Conservation (phyloP, 2,113 vertebrate genomes). For the Amphiprion ocellaris region DNA sequence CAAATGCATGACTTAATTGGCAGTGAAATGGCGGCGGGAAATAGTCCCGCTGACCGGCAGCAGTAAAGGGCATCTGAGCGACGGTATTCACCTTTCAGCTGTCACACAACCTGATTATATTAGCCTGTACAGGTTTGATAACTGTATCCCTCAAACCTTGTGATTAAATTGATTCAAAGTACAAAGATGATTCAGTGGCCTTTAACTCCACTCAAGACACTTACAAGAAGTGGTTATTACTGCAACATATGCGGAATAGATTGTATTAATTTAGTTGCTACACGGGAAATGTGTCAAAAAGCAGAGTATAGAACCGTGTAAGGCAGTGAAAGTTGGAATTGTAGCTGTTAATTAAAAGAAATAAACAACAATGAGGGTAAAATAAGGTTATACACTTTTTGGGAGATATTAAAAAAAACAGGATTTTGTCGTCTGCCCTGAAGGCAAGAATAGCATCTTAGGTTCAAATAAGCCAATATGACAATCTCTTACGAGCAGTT, state of each 20-base stretch:
- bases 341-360: no score
- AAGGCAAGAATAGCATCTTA: conserved; percentile 39
- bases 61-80: conserved; percentile 63
- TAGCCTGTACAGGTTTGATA: conserved; percentile 51
- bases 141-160: conserved; percentile 24
- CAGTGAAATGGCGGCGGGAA: conserved; percentile 54
- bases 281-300: neutral
- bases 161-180: conserved; percentile 61
- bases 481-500: conserved; percentile 35
- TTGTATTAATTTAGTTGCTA: conserved; percentile 22
- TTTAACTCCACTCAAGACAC: conserved; percentile 49
- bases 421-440: neutral
- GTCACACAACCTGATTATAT: conserved; percentile 63
- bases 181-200: conserved; percentile 54
- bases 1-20: conserved; percentile 73
- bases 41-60: conserved; percentile 45
- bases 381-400: no score
- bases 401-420: neutral
- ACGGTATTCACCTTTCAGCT: conserved; percentile 52
- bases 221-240: conserved; percentile 22
- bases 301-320: neutral
- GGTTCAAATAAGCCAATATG: conserved; percentile 51
- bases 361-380: no score
- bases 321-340: no score
- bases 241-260: conserved; percentile 3